phyloP scores from a whole-genome alignment of 2,797 vertebrate species.

The Sebastes iracundus region DNA sequence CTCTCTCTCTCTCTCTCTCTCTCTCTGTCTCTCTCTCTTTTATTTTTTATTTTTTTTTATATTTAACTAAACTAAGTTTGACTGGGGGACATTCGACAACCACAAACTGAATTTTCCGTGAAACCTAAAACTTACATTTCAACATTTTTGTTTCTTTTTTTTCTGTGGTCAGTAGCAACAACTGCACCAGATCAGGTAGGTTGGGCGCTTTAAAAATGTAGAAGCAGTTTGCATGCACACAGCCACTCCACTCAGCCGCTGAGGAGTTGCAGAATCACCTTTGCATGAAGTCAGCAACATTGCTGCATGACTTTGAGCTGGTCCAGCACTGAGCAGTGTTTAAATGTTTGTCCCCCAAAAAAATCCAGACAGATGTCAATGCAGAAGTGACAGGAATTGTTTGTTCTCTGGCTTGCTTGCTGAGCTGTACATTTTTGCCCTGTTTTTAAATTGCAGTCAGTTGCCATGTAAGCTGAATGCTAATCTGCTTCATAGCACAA shows the following conservation, averaged over 20 bases:
- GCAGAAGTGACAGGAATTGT: neutral
- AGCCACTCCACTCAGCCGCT: conserved; percentile 14
- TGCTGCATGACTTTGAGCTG: conserved; percentile 69
- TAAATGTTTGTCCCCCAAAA: neutral
- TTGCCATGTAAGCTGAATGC: conserved; percentile 38
- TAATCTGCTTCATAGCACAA: conserved; percentile 37
- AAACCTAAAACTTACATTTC: neutral
- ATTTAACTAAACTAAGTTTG: neutral
- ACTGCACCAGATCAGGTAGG: conserved; percentile 89
- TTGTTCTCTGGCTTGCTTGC: conserved; percentile 41
- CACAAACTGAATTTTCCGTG: neutral
- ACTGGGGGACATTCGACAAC: neutral
- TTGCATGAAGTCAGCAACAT: conserved; percentile 70
- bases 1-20: neutral
- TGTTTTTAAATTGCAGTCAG: conserved; percentile 27
- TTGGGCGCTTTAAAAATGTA: conserved; percentile 31
- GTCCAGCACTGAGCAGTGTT: conserved; percentile 21
- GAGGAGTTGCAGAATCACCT: conserved; percentile 27
- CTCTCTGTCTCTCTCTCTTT: neutral
- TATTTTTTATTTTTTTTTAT: neutral
- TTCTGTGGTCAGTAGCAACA: conserved; percentile 88
- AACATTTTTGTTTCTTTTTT: conserved; percentile 32
- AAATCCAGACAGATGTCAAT: neutral
- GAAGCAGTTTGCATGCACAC: conserved; percentile 56
- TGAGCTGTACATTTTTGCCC: conserved; percentile 29